Evolutionary conservation across 1,140 invertebrate species (phyloP), one percentile per base, ranked within the genome.

Genomic region (Drosophila tsacasi): DNA sequence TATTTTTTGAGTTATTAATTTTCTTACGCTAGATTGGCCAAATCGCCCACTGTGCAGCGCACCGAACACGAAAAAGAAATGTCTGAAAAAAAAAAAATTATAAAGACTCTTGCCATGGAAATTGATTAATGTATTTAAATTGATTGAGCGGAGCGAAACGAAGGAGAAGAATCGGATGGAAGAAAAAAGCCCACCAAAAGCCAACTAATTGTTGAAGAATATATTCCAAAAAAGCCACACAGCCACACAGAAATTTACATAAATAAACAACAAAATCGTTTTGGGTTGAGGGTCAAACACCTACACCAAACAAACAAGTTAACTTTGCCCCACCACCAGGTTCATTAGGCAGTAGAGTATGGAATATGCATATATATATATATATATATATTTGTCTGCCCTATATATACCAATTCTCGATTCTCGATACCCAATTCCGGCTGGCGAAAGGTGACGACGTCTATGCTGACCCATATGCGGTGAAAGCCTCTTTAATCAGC

Each of bases 71-170:
- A 55, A 79, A 44, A 61, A 73, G 54, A 72, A 78, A 77, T 73
- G 69, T 59, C 72, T 25, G n/a, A 32, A n/a, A 32, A n/a, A 44
- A 40, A 60, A 73, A 78, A 66, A 49, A 35, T 64, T 59, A 57
- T 27, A 50, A 19, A 54, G 13, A 54, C 46, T 52, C 67, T 61
- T 64, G 77, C 54, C 75, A 72, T 66, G 83, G 81, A 77, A 84
- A 89, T 90, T 90, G 85, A 90, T 90, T 90, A 90, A 90, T 90
- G 82, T 85, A 64, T 90, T 84, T 69, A 64, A 79, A 83, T 83
- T 74, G 80, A 86, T 86, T 89, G 72, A 87, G 76, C 66, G 76
- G 46, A 50, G 54, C 66, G 60, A 64, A 78, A 63, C 67, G 64
- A 66, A 39, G 61, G 21, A 50, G 27, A 46, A 75, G 72, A 62